Conservation (phyloP, 1,140 invertebrate genomes). For the Arion vulgaris region DNA sequence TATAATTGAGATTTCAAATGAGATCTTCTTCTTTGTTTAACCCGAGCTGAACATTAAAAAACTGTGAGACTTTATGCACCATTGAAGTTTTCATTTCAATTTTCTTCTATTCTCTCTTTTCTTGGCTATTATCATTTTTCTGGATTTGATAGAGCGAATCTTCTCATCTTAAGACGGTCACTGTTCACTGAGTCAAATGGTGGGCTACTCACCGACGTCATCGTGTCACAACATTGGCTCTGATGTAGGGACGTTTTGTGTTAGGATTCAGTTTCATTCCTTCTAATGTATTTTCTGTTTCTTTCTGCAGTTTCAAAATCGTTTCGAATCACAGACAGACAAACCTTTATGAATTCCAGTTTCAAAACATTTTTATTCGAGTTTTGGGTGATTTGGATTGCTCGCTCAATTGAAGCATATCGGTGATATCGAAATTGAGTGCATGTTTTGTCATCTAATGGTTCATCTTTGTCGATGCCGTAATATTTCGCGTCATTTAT, state of each 20-base stretch:
- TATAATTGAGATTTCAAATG: constrained; percentile 9
- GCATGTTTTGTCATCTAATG: too few species aligned
- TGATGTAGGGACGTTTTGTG: not conserved
- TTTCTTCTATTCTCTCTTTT: constrained; percentile 40
- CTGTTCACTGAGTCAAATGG: not conserved
- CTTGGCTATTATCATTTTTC: constrained; percentile 45
- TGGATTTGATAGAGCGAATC: constrained; percentile 44
- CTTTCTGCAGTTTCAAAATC: too few species aligned
- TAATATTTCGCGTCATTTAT: constrained; percentile 3
- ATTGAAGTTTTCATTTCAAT: constrained; percentile 37
- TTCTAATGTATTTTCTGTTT: not conserved
- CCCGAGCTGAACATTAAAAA: constrained; percentile 33
- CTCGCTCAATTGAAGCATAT: too few species aligned
- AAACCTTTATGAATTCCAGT: too few species aligned
- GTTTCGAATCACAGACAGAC: too few species aligned
- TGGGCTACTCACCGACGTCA: not conserved
- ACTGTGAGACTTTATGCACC: constrained; percentile 37
- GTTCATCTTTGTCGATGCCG: not conserved
- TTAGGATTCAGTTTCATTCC: not conserved
- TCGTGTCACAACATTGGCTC: too few species aligned
- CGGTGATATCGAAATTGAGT: too few species aligned
- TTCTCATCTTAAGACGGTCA: constrained; percentile 24
- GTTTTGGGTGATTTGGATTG: too few species aligned
- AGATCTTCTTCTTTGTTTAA: constrained; percentile 44
- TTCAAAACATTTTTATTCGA: too few species aligned